A percentile compares a stretch with the other conserved stretches of the same genome.
phyloP scores from a whole-genome alignment of 23 tunicate genomes.

The Trididemnum clinides region DNA sequence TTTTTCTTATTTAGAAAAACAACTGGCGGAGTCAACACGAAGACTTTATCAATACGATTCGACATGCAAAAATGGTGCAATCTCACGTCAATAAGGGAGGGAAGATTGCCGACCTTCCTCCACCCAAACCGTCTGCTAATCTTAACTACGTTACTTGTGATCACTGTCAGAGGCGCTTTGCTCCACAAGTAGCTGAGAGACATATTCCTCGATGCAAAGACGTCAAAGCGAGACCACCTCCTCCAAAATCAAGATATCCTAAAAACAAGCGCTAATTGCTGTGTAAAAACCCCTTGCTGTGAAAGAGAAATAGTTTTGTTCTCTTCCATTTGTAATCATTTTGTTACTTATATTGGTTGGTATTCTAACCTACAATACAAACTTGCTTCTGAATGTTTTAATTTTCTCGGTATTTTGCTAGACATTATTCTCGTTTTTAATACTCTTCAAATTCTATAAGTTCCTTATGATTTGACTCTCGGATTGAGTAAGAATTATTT shows the following conservation, averaged over 20 bases:
- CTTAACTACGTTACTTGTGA: slow-evolving; percentile 84
- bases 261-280: neutral
- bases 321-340: no score
- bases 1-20: slow-evolving; percentile 33
- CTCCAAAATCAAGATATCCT: slow-evolving; percentile 39
- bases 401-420: no score
- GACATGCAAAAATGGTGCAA: slow-evolving; percentile 60
- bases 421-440: no score
- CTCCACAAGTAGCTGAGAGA: slow-evolving; percentile 86
- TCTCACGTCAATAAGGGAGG: slow-evolving; percentile 68
- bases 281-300: no score
- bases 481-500: no score
- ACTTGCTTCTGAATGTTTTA: no score
- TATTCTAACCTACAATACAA: no score
- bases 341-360: no score
- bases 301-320: no score
- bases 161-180: slow-evolving; percentile 84
- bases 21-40: slow-evolving; percentile 88
- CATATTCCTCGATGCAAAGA: slow-evolving; percentile 94
- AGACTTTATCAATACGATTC: slow-evolving; percentile 84
- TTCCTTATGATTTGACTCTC: no score
- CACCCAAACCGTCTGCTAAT: slow-evolving; percentile 81
- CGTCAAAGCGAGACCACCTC: slow-evolving; percentile 72
- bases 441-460: no score
- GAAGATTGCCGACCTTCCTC: slow-evolving; percentile 75